Percentiles rank a stretch among this genome's conserved stretches.
These are phyloP conservation scores for Uloborus diversus DNA, from an alignment of 1,140 invertebrate genomes.

Conservation along the genomic window DNA sequence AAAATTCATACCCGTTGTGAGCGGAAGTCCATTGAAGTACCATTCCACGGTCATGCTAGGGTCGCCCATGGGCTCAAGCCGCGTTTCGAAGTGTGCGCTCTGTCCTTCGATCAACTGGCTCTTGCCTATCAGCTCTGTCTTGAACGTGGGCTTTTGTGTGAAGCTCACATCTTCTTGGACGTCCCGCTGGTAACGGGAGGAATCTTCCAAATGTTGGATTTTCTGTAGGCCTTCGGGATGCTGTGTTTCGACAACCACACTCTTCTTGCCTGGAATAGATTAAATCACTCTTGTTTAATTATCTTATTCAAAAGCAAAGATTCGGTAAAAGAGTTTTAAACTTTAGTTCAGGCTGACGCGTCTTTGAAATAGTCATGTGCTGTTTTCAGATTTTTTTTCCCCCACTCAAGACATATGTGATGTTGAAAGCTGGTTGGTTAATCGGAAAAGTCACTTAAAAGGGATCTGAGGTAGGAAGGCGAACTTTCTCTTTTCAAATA, in stretches of 20 bases:
- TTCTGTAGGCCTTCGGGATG: constrained; percentile 87
- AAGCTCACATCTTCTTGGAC: constrained; percentile 78
- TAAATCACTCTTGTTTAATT: too few species aligned
- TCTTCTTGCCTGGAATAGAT: constrained; percentile 77
- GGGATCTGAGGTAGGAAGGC: too few species aligned
- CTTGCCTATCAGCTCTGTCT: constrained; percentile 86
- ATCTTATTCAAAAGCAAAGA: too few species aligned
- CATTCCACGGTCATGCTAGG: constrained; percentile 88
- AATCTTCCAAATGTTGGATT: constrained; percentile 88
- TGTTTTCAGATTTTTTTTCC: too few species aligned
- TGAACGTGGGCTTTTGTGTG: constrained; percentile 82
- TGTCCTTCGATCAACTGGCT: constrained; percentile 85
- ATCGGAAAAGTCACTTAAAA: too few species aligned
- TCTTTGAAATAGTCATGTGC: too few species aligned
- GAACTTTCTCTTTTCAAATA: too few species aligned
- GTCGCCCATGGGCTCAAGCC: constrained; percentile 92
- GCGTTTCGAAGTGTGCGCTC: constrained; percentile 76
- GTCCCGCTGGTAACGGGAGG: constrained; percentile 64
- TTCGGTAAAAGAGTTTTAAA: too few species aligned
- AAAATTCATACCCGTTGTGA: constrained; percentile 59
- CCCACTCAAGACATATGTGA: too few species aligned
- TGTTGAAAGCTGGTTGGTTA: too few species aligned
- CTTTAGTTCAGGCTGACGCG: too few species aligned
- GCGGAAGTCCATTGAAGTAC: constrained; percentile 87
- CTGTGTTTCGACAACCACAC: constrained; percentile 84